Conservation (phyloP, 1,140 invertebrate genomes). For the Caenorhabditis inopinata region DNA sequence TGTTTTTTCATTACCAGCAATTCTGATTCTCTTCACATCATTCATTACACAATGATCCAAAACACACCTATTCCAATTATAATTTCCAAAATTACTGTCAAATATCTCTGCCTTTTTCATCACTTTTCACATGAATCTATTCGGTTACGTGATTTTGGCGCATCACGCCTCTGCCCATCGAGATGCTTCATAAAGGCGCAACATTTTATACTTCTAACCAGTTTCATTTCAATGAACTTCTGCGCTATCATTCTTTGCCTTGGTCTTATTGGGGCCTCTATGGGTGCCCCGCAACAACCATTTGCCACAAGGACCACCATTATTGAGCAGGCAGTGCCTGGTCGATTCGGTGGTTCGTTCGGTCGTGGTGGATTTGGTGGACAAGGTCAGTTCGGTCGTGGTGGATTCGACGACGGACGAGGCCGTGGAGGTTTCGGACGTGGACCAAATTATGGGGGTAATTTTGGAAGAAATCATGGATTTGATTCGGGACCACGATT, state of each 20-base stretch:
- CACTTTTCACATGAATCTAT: neutral
- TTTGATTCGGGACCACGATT: constrained; percentile 5
- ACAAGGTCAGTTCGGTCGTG: constrained; percentile 8
- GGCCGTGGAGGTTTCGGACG: neutral
- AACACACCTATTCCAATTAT: neutral
- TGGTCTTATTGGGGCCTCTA: neutral
- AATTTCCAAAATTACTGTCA: neutral
- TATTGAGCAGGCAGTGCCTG: neutral
- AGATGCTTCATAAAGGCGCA: neutral
- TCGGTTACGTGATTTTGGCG: neutral
- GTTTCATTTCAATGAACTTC: constrained; percentile 3
- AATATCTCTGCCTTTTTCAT: neutral
- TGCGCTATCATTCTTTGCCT: constrained; percentile 20
- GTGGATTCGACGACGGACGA: neutral
- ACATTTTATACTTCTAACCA: constrained; percentile 1
- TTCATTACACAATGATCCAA: no score
- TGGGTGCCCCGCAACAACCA: constrained; percentile 4
- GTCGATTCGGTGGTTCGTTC: neutral
- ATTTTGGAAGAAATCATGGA: neutral
- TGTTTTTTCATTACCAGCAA: no score
- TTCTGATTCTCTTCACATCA: neutral
- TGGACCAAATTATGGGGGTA: neutral
- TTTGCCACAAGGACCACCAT: constrained; percentile 2
- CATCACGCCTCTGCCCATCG: constrained; percentile 15
- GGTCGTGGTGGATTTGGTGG: constrained; percentile 3